Base-by-base conservation (phyloP, 2,113 vertebrate species). In the Mormoops blainvillei region DNA sequence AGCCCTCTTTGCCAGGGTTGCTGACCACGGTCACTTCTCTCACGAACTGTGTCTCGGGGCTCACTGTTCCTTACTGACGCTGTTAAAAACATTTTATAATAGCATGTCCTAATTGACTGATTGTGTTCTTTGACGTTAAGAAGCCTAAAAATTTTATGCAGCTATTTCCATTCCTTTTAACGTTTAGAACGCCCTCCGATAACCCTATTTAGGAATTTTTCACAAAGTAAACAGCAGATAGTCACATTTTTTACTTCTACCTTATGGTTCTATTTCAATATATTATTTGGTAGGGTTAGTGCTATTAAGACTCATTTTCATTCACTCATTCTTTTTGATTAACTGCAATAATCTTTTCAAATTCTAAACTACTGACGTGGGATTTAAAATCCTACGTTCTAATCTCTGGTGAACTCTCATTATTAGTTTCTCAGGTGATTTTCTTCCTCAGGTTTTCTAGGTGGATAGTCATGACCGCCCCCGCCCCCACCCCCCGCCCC, bases 1-100 rank as follows among this genome's bases (percentile, higher is more conserved):
- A n/a, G 15, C 2, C 26, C 5, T 28, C 4, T 9, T 28, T 10
- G n/a, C 54, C 10, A 43, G 28, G n/a, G 10, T 48, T 14, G 7
- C 7, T 1, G 45, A 48, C 33, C 26, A 14, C 0, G 0, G 1
- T 12, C 14, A 18, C 18, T 6, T 33, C 76, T 54, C 24, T 63
- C 36, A 28, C 6, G 20, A 38, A 7, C 63, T 8, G 9, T 12
- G 48, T 15, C 11, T 26, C 56, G 24, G 22, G 1, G 24, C n/a
- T 31, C 18, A 4, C 18, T 43, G 20, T 41, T 65, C 67, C 48
- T 24, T 15, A 19, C 2, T 8, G 19, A 28, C 28, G 10, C 61
- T 63, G 61, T 31, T 31, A 14, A 31, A 63, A 31, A 31, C 11
- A 28, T 48, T 31, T 87, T 31, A 33, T 7, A 88, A 38, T 7